phyloP scores from a whole-genome alignment of 2,888 invertebrate genomes.

The Antheraea assamensis region DNA sequence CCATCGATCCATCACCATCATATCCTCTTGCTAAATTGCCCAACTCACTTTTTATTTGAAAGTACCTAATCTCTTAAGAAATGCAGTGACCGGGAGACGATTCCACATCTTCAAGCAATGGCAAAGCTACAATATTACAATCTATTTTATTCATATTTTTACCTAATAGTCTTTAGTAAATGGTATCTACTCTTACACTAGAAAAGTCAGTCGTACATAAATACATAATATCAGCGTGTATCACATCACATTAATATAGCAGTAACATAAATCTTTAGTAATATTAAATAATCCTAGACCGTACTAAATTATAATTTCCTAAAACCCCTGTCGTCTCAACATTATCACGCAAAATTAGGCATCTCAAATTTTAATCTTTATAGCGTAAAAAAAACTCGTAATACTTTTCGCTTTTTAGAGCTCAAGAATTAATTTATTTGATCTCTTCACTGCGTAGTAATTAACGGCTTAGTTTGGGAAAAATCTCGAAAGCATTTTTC shows the following conservation, averaged over 20 bases:
- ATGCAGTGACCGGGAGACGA: no score
- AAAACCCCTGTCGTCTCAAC: background rate
- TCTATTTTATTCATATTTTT: background rate
- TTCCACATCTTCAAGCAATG: no score
- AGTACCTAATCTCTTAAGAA: no score
- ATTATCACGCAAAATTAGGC: slow-evolving; percentile 29
- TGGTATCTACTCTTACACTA: background rate
- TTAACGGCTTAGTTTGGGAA: slow-evolving; percentile 36
- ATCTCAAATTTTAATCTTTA: slow-evolving; percentile 37
- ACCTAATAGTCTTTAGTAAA: background rate
- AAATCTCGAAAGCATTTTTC: slow-evolving; percentile 3
- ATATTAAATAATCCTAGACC: background rate
- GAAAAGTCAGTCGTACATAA: background rate
- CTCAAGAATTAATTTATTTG: slow-evolving; percentile 39
- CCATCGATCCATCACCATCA: no score
- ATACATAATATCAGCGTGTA: background rate
- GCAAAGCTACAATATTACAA: no score
- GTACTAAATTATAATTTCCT: slow-evolving; percentile 1
- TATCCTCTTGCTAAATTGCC: no score
- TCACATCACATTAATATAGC: background rate
- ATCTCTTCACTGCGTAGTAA: slow-evolving; percentile 40
- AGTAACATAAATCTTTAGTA: background rate
- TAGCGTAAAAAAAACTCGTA: slow-evolving; percentile 34
- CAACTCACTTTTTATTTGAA: no score
- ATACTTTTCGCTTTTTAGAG: slow-evolving; percentile 36